Evolutionary conservation across 2,113 vertebrate species (phyloP).

Genomic region (Ancistrus triradiatus): DNA sequence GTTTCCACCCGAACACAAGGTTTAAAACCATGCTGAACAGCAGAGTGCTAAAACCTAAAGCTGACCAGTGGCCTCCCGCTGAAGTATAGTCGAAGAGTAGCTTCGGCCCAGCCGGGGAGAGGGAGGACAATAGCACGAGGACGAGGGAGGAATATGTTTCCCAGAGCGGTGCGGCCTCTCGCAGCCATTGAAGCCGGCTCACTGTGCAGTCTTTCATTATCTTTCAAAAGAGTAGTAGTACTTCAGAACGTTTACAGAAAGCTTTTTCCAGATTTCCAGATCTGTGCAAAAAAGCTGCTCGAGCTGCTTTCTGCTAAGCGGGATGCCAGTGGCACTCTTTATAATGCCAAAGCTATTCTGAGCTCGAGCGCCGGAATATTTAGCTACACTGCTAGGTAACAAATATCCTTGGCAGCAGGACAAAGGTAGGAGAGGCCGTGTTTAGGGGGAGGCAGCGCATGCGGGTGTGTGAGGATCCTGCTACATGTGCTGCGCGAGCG

Average conservation of each 20-base stretch:
- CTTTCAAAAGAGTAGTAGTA: conserved; percentile 40
- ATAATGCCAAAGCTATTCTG: too few relatives aligned
- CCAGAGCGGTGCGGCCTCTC: conserved; percentile 22
- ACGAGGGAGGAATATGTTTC: conserved; percentile 38
- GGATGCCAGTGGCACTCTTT: too few relatives aligned
- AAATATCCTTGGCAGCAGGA: conserved; percentile 42
- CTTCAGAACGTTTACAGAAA: conserved; percentile 39
- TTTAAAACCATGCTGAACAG: background rate
- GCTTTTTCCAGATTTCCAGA: conserved; percentile 10
- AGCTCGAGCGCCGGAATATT: conserved; percentile 22
- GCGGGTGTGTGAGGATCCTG: conserved; percentile 24
- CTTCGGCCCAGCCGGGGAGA: conserved; percentile 28
- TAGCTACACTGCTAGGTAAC: conserved; percentile 28
- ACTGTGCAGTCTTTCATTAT: conserved; percentile 38
- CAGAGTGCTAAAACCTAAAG: conserved; percentile 11
- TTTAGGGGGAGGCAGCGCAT: conserved; percentile 3
- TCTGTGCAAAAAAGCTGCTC: background rate
- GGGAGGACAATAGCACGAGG: conserved; percentile 23
- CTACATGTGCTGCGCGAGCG: background rate
- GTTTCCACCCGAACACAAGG: too few relatives aligned
- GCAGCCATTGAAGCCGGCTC: conserved; percentile 36
- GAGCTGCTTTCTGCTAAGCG: too few relatives aligned
- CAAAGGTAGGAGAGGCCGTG: conserved; percentile 28
- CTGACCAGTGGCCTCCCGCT: conserved; percentile 18
- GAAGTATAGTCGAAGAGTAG: conserved; percentile 18